Percentiles rank a stretch among this genome's conserved stretches.
These are phyloP conservation scores for Macrophya alboannulata DNA, from an alignment of 2,888 invertebrate species.

Conservation along the genomic window DNA sequence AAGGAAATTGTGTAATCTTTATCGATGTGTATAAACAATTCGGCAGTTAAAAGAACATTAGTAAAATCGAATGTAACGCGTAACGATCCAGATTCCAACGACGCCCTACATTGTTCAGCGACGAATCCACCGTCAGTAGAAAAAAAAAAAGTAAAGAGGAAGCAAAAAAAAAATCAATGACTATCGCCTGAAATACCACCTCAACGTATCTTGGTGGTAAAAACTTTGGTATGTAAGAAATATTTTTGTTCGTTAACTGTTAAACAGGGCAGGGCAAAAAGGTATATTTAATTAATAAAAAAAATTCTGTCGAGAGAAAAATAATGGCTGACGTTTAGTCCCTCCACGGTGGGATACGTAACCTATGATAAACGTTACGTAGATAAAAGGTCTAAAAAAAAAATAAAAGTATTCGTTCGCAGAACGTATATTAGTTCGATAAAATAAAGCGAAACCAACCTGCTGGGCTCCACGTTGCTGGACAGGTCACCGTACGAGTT, in stretches of 20 bases:
- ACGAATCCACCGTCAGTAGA: neutral
- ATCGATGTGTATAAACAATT: neutral
- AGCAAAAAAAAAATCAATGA: neutral
- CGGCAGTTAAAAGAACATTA: constrained; percentile 19
- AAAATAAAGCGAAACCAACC: constrained; percentile 7
- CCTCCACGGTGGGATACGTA: neutral
- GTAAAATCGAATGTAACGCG: neutral
- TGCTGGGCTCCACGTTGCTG: constrained; percentile 44
- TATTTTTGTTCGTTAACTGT: neutral
- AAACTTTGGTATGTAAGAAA: neutral
- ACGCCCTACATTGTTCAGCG: neutral
- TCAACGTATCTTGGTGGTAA: neutral
- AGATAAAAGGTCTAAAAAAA: neutral
- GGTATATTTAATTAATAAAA: neutral
- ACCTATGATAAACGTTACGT: constrained; percentile 2
- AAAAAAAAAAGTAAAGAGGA: neutral
- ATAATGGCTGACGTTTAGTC: constrained; percentile 22
- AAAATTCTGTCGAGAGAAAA: neutral
- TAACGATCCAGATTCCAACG: constrained; percentile 31
- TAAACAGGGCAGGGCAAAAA: neutral
- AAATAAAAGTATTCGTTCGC: neutral
- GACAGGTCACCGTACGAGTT: constrained; percentile 46
- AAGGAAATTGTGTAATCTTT: neutral
- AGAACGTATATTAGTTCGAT: neutral
- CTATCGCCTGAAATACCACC: neutral